Conservation (phyloP, 2,113 vertebrate species). For the Cinclus mexicanus region DNA sequence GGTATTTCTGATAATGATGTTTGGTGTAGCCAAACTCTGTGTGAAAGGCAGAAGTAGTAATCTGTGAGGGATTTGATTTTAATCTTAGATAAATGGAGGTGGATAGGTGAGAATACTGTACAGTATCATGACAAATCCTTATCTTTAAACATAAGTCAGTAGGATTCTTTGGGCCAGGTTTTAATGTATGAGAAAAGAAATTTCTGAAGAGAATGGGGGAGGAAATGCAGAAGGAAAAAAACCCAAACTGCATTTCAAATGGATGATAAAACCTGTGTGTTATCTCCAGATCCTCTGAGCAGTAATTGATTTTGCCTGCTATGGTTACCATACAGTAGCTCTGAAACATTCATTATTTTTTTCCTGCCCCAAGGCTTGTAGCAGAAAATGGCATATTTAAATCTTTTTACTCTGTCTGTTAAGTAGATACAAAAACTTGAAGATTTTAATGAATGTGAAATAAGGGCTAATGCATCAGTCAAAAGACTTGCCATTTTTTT, state of each 20-base stretch:
- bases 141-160: not conserved
- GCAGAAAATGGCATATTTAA: slow-evolving; percentile 19
- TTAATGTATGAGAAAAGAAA: not conserved
- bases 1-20: not conserved
- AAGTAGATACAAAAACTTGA: slow-evolving; percentile 39
- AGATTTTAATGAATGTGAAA: slow-evolving; percentile 43
- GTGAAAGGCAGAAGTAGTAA: not conserved
- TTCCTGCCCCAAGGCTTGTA: slow-evolving; percentile 33
- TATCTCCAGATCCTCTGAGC: slow-evolving; percentile 26
- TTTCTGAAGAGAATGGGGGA: slow-evolving; percentile 4
- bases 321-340: slow-evolving; percentile 46
- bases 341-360: slow-evolving; percentile 55
- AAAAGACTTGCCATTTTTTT: not conserved
- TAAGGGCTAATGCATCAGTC: not conserved
- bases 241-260: not conserved
- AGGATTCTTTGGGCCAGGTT: not conserved
- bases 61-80: slow-evolving; percentile 30
- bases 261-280: slow-evolving; percentile 32
- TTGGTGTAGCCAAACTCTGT: not conserved
- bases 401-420: slow-evolving; percentile 47
- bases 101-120: not conserved
- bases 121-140: not conserved
- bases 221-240: not conserved
- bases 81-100: not conserved
- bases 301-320: slow-evolving; percentile 61